These are phyloP conservation scores for Drosophila mettleri DNA, from an alignment of 2,888 invertebrate species.

Conservation along the genomic window DNA sequence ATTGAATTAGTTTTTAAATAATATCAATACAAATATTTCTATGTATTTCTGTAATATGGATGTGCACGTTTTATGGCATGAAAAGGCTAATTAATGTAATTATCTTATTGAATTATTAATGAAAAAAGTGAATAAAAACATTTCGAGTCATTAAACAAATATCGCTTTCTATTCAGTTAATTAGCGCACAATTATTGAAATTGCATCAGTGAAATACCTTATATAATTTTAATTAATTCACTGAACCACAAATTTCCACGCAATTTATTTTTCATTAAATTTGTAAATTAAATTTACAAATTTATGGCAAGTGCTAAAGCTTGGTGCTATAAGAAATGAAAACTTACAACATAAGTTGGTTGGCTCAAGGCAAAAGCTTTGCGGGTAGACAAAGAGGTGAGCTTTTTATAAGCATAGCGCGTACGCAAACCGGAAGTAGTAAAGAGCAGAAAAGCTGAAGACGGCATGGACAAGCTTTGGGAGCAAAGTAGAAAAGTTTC, in stretches of 20 bases:
- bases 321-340: slow-evolving; percentile 32
- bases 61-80: slow-evolving; percentile 28
- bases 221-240: slow-evolving; percentile 15
- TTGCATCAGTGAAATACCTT: slow-evolving; percentile 3
- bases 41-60: slow-evolving; percentile 18
- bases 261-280: slow-evolving; percentile 17
- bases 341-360: slow-evolving; percentile 9
- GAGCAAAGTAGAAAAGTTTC: slow-evolving; percentile 29
- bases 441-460: slow-evolving; percentile 53
- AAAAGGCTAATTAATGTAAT: slow-evolving; percentile 75
- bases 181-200: slow-evolving; percentile 37
- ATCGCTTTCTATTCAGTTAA: slow-evolving; percentile 40
- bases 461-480: slow-evolving; percentile 29
- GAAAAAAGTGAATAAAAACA: slow-evolving; percentile 60
- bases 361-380: slow-evolving; percentile 22
- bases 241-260: slow-evolving; percentile 18
- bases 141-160: slow-evolving; percentile 70
- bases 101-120: slow-evolving; percentile 63
- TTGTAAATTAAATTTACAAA: not conserved
- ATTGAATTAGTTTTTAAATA: slow-evolving; percentile 51
- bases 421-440: slow-evolving; percentile 62
- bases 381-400: slow-evolving; percentile 5
- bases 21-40: slow-evolving; percentile 33
- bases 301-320: slow-evolving; percentile 40
- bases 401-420: slow-evolving; percentile 34